These are phyloP conservation scores for Aleiodes leptofemur DNA, from an alignment of 2,888 invertebrate species.

Conservation along the genomic window DNA sequence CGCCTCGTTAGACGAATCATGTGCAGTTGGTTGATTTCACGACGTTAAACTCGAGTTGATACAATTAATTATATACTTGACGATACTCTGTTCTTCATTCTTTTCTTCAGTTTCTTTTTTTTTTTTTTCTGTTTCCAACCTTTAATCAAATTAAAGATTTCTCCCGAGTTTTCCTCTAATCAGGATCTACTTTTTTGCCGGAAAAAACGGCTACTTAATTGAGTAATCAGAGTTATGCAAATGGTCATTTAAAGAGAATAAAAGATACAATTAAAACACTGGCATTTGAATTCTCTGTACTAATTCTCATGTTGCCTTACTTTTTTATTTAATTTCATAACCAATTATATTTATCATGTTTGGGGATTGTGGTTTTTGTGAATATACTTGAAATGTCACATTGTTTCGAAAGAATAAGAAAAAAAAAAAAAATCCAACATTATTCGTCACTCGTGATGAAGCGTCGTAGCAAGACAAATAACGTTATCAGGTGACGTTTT, in stretches of 20 bases:
- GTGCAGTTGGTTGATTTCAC: slow-evolving; percentile 67
- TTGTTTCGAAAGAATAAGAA: slow-evolving; percentile 8
- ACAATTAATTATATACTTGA: slow-evolving; percentile 70
- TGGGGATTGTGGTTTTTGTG: slow-evolving; percentile 6
- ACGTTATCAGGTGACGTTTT: slow-evolving; percentile 57
- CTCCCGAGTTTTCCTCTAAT: slow-evolving; percentile 50
- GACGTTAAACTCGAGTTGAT: slow-evolving; percentile 63
- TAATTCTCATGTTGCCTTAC: background rate
- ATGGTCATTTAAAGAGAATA: slow-evolving; percentile 22
- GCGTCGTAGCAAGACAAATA: slow-evolving; percentile 55
- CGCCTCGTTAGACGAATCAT: slow-evolving; percentile 73
- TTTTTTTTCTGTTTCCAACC: slow-evolving; percentile 47
- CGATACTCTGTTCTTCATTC: slow-evolving; percentile 40
- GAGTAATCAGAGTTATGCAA: slow-evolving; percentile 32
- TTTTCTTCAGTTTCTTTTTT: slow-evolving; percentile 21
- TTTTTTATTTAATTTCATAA: background rate
- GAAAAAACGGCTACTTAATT: slow-evolving; percentile 52
- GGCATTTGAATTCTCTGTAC: background rate
- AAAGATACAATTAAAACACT: slow-evolving; percentile 14
- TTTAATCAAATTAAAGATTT: slow-evolving; percentile 60
- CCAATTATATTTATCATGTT: background rate
- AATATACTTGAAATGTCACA: slow-evolving; percentile 22
- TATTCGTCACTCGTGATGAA: slow-evolving; percentile 53
- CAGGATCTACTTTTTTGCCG: slow-evolving; percentile 57
- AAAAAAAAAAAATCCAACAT: slow-evolving; percentile 8